phyloP scores from a whole-genome alignment of 2,888 invertebrate genomes.

The Drosophila borealis region DNA sequence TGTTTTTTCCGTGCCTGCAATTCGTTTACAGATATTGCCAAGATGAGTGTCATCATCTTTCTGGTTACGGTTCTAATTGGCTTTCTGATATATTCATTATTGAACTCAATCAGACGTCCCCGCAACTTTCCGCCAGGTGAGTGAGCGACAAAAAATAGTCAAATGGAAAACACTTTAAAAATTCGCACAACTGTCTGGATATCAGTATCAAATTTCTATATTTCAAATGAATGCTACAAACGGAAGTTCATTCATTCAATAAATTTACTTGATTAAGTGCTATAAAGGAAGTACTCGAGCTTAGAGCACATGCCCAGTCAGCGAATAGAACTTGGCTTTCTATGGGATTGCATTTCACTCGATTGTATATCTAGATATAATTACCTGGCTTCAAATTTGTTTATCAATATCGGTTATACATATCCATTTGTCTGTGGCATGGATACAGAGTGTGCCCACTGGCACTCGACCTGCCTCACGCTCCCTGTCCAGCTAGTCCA shows the following conservation, averaged over 20 bases:
- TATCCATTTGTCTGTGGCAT: not conserved
- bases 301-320: not conserved
- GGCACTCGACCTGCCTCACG: conserved; percentile 24
- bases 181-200: not conserved
- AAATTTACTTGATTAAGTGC: conserved; percentile 22
- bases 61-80: conserved; percentile 62
- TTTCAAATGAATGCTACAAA: conserved; percentile 3
- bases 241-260: conserved; percentile 28
- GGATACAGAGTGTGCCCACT: not conserved
- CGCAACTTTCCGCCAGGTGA: conserved; percentile 82
- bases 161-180: not conserved
- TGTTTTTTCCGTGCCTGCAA: not conserved
- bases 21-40: conserved; percentile 6
- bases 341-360: not conserved
- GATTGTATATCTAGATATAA: not conserved
- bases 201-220: conserved; percentile 3
- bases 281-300: not conserved
- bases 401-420: conserved; percentile 8
- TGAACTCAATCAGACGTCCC: conserved; percentile 73
- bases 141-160: conserved; percentile 13
- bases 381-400: not conserved
- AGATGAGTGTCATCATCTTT: conserved; percentile 75
- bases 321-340: not conserved
- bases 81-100: conserved; percentile 65
- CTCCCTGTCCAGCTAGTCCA: not conserved